Evolutionary conservation across 2,888 invertebrate genomes (phyloP), one percentile per base, ranked within the genome.

Genomic region (Leptinotarsa peninsularis): DNA sequence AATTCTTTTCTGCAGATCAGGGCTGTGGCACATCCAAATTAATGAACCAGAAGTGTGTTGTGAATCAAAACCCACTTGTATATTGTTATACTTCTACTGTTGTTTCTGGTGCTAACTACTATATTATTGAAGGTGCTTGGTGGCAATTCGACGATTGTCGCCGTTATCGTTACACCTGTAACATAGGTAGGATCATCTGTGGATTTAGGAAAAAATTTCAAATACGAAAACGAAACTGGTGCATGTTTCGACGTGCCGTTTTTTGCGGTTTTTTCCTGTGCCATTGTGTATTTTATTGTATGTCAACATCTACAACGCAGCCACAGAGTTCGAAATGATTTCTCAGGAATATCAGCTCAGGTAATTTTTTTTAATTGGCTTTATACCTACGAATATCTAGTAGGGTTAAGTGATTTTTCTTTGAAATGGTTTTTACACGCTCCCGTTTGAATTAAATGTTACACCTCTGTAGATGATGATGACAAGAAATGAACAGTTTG

Each of bases 311-410:
- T 83, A 83, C 82, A 82, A 81, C 72, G 75, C 78, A 66, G 67
- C 72, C 60, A 69, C 33, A 76, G 54, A 78, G 75, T 79, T 85
- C 84, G 85, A 21, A 67, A 77, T 76, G 58, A 71, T 86, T 84
- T 87, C 88, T 88, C 88, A 88, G 88, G 88, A 87, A 88, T 85
- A 86, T 82, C 84, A 88, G 87, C 88, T 88, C 88, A 89, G 88
- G 88, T 86, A 81, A 78, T 81, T 79, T 66, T 67, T 75, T 69
- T 73, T 18, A 71, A 73, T 71, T 73, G 73, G 75, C 67, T 66
- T 79, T 76, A 43, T 43, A 75, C 72, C 74, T 76, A 76, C 72
- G 68, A 66, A 76, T 76, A 76, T 66, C 70, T 52, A n/a, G 72
- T 67, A 76, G 78, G 78, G 77, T 79, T 81, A 78, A 79, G 80